These are phyloP conservation scores for Trinectes maculatus DNA, from an alignment of 2,113 vertebrate species.

Conservation along the genomic window DNA sequence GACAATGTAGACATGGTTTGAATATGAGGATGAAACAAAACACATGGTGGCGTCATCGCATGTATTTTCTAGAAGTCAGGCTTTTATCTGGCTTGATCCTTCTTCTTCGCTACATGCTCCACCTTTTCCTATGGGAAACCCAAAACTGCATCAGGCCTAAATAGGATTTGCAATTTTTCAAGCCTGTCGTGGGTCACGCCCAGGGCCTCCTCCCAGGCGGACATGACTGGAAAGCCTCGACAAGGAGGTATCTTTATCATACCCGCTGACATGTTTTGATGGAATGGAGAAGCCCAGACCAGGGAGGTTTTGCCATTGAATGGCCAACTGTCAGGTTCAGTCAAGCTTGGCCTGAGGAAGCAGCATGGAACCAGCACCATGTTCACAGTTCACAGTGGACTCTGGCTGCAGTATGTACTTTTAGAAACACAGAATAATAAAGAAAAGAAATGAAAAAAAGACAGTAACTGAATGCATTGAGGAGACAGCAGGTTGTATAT, in stretches of 20 bases:
- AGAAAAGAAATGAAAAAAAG: no score
- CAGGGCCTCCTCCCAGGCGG: not conserved
- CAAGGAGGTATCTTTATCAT: not conserved
- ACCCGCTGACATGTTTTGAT: not conserved
- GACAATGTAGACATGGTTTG: constrained; percentile 25
- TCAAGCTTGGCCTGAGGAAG: not conserved
- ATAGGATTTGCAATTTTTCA: not conserved
- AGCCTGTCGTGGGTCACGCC: not conserved
- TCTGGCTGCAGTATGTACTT: not conserved
- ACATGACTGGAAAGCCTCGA: not conserved
- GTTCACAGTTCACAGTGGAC: not conserved
- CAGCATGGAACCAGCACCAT: not conserved
- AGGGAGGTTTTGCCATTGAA: not conserved
- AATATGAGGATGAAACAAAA: constrained; percentile 17
- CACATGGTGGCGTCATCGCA: not conserved
- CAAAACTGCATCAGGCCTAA: not conserved
- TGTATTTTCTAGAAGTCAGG: constrained; percentile 15
- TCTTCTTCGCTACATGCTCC: not conserved
- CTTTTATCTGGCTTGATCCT: not conserved
- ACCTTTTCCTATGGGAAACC: not conserved
- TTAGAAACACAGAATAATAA: not conserved
- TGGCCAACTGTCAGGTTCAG: not conserved
- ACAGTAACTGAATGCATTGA: not conserved
- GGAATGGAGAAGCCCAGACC: not conserved
- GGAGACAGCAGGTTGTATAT: not conserved